Percentiles rank a stretch among this genome's conserved stretches.
Conservation (phyloP, 2,113 vertebrate genomes). For the Salvator merianae region DNA sequence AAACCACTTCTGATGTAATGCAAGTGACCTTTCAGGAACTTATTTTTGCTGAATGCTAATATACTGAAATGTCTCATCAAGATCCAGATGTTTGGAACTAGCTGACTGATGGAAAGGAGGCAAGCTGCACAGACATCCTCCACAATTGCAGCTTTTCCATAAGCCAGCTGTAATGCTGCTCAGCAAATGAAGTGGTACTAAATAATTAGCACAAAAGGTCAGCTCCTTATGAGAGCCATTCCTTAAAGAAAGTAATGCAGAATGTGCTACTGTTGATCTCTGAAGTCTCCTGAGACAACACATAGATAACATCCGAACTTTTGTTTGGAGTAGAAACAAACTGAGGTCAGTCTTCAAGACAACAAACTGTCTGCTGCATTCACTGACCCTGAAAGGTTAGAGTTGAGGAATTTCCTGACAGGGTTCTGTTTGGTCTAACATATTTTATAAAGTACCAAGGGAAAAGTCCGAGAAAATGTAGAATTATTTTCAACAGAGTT, state of each 20-base stretch:
- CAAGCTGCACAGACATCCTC: not conserved
- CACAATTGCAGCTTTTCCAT: not conserved
- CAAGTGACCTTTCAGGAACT: not conserved
- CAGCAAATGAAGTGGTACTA: conserved; percentile 35
- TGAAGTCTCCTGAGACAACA: conserved; percentile 63
- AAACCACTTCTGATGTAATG: not conserved
- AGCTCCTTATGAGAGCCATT: conserved; percentile 41
- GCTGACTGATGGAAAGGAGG: not conserved
- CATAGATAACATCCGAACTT: conserved; percentile 75
- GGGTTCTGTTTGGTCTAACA: conserved; percentile 75
- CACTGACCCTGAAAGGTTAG: conserved; percentile 78
- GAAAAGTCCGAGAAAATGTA: conserved; percentile 62
- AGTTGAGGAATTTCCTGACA: conserved; percentile 79
- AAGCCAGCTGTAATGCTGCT: not conserved
- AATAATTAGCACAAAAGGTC: conserved; percentile 40
- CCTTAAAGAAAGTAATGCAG: conserved; percentile 58
- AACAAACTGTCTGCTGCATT: conserved; percentile 72
- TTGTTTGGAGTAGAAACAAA: conserved; percentile 79
- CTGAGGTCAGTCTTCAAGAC: conserved; percentile 74
- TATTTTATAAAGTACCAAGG: conserved; percentile 73
- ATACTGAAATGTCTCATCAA: conserved; percentile 2
- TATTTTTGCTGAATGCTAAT: not conserved
- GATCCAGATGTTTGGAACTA: conserved; percentile 34
- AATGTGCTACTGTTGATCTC: conserved; percentile 67
- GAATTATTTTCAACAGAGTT: conserved; percentile 61